Evolutionary conservation across 2,888 invertebrate species (phyloP), one percentile per base, ranked within the genome.

Genomic region (Orchestes rusci): DNA sequence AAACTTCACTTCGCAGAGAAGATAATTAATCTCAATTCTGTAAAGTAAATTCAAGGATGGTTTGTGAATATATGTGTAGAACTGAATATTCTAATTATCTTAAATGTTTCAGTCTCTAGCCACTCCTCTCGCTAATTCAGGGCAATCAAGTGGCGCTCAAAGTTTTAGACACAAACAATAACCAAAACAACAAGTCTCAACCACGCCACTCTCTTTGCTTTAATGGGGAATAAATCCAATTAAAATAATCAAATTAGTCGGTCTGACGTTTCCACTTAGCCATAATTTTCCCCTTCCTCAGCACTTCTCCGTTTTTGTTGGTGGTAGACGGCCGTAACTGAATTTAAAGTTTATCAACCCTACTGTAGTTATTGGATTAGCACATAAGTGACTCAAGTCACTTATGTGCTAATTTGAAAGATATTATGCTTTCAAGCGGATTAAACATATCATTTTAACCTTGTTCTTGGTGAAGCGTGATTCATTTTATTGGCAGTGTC

Each of bases 161-260:
- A 23, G 23, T 23, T 23, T 23, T 23, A 5, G 10, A 7, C 23
- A 10, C 23, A 23, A 23, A 23, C 23, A 23, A 23, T 23, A 23
- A 23, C 23, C 23, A 23, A 23, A 23, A 23, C 23, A 23, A 23
- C 10, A 5, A 7, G 23, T 5, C 23, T 7, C 23, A 23, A 5
- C 7, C 1, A 18, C 28, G 23, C 23, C 10, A 10, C 10, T 23
- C 23, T 10, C 23, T 23, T 23, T 10, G 48, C 35, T 33, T 53
- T 54, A 50, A 52, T 53, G 53, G 53, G 51, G 48, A 53, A 51
- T 53, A 53, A 55, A 55, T 53, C 52, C 51, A 53, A 55, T 55
- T 55, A 55, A 46, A 50, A 52, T 53, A 55, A 55, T 53, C 48
- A 45, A 51, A 52, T 55, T 55, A 53, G 52, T 52, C 47, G 48